Evolutionary conservation across 1,140 invertebrate genomes (phyloP).

Genomic region (Drosophila lacteicornis): DNA sequence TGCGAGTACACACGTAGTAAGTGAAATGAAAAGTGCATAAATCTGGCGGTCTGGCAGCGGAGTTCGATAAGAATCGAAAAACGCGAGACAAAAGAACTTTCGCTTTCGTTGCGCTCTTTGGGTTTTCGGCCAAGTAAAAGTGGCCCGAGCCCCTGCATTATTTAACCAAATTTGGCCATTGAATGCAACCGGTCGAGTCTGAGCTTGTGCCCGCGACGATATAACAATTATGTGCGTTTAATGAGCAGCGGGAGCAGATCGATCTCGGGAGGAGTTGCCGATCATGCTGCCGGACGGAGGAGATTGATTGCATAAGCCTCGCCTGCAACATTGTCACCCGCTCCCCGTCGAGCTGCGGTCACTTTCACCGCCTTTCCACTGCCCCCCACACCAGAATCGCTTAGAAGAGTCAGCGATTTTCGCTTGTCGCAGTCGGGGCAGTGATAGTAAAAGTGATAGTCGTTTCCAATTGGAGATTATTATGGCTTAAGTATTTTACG

Average conservation of each 20-base stretch:
- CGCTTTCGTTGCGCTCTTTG: slow-evolving; percentile 65
- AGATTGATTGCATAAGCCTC: slow-evolving; percentile 65
- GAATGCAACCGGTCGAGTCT: slow-evolving; percentile 75
- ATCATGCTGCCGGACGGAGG: slow-evolving; percentile 68
- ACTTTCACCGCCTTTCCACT: slow-evolving; percentile 62
- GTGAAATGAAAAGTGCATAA: slow-evolving; percentile 84
- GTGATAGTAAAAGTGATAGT: slow-evolving; percentile 82
- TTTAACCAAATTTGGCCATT: slow-evolving; percentile 80
- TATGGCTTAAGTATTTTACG: slow-evolving; percentile 83
- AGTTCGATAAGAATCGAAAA: slow-evolving; percentile 74
- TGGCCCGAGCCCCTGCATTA: slow-evolving; percentile 59
- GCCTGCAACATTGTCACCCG: slow-evolving; percentile 68
- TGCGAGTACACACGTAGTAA: slow-evolving; percentile 59
- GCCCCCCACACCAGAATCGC: slow-evolving; percentile 56
- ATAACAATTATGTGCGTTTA: slow-evolving; percentile 78
- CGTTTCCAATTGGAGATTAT: slow-evolving; percentile 81
- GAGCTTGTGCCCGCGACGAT: slow-evolving; percentile 34
- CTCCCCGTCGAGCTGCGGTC: slow-evolving; percentile 29
- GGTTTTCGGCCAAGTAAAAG: slow-evolving; percentile 66
- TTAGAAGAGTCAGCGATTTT: slow-evolving; percentile 72
- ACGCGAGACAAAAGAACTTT: slow-evolving; percentile 78
- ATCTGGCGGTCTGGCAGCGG: slow-evolving; percentile 55
- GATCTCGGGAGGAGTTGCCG: slow-evolving; percentile 52
- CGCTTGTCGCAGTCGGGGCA: slow-evolving; percentile 38
- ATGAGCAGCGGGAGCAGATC: slow-evolving; percentile 61